Evolutionary conservation across 1,140 invertebrate genomes (phyloP).

Genomic region (Chrysoperla carnea): DNA sequence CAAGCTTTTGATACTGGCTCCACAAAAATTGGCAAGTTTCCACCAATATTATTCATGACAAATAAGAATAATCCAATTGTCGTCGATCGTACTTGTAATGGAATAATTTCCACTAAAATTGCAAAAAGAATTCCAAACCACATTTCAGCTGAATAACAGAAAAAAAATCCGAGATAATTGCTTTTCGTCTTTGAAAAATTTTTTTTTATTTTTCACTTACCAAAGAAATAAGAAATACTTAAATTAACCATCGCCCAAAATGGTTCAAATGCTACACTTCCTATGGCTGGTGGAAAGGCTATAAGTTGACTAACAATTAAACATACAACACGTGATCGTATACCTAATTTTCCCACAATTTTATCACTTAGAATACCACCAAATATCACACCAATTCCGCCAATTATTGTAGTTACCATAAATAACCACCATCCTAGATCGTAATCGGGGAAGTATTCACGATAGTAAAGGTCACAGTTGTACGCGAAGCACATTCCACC

Average conservation of each 20-base stretch:
- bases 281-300: constrained; percentile 75
- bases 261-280: constrained; percentile 68
- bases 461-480: constrained; percentile 77
- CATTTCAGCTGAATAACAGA: constrained; percentile 75
- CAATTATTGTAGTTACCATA: constrained; percentile 69
- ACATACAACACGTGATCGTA: constrained; percentile 66
- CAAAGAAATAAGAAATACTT: constrained; percentile 70
- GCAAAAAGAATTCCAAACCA: constrained; percentile 86
- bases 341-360: constrained; percentile 72
- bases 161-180: too few species aligned
- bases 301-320: constrained; percentile 70
- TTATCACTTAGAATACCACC: constrained; percentile 81
- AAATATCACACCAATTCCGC: constrained; percentile 69
- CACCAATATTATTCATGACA: constrained; percentile 85
- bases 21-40: constrained; percentile 74
- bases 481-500: constrained; percentile 79
- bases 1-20: constrained; percentile 63
- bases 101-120: constrained; percentile 74
- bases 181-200: too few species aligned
- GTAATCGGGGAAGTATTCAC: constrained; percentile 69
- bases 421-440: constrained; percentile 79
- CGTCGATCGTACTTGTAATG: constrained; percentile 58
- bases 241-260: constrained; percentile 72
- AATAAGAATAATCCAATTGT: constrained; percentile 74
- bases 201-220: constrained; percentile 27